These are phyloP conservation scores for Ametastegia equiseti DNA, from an alignment of 2,888 invertebrate genomes.

Conservation along the genomic window DNA sequence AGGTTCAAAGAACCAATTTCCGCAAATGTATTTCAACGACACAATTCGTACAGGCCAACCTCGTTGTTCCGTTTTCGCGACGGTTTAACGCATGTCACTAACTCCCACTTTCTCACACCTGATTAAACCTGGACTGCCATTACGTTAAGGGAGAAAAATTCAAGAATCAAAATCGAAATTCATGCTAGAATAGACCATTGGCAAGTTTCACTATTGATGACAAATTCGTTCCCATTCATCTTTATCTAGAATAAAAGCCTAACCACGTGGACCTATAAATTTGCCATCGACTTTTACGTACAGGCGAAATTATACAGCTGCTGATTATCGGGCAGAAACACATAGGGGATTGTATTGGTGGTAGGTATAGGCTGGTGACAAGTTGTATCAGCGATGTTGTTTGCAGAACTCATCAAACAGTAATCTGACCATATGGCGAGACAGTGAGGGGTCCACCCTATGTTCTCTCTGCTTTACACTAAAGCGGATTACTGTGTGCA, in stretches of 20 bases:
- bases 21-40: not conserved
- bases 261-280: not conserved
- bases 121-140: not conserved
- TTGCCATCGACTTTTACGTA: not conserved
- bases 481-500: not conserved
- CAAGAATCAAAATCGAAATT: no score
- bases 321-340: not conserved
- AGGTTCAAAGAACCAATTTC: slow-evolving; percentile 11
- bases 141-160: no score
- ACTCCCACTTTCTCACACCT: not conserved
- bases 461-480: not conserved
- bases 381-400: slow-evolving; percentile 37
- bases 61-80: not conserved
- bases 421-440: slow-evolving; percentile 48
- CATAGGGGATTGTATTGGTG: not conserved
- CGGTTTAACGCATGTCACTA: not conserved
- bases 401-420: slow-evolving; percentile 49
- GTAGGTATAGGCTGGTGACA: not conserved
- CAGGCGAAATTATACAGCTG: slow-evolving; percentile 4
- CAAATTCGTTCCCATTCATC: no score
- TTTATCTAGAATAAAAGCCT: not conserved
- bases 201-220: no score
- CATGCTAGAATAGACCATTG: no score
- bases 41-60: no score
- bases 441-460: not conserved